Evolutionary conservation across 2,797 vertebrate genomes (phyloP).

Genomic region (Cossypha caffra): DNA sequence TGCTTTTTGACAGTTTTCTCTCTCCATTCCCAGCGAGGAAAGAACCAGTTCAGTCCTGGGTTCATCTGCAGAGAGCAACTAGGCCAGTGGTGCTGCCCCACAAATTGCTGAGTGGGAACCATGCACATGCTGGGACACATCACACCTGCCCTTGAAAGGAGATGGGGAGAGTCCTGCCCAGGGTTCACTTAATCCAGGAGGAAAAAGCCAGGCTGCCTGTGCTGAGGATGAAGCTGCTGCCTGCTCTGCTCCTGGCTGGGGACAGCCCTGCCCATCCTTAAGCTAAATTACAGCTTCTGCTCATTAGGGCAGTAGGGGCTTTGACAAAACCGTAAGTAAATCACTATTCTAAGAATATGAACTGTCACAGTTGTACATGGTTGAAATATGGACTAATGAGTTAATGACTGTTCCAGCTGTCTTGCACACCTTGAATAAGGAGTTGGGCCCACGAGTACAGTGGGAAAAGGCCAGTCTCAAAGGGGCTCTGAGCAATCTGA

Average conservation of each 20-base stretch:
- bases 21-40: neutral
- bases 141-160: neutral
- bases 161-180: neutral
- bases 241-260: neutral
- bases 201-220: neutral
- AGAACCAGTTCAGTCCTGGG: neutral
- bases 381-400: neutral
- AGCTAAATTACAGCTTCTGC: neutral
- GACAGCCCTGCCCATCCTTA: neutral
- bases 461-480: neutral
- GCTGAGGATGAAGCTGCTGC: accelerated
- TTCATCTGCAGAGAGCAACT: neutral
- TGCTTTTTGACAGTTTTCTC: neutral
- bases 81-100: neutral
- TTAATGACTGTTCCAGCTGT: neutral
- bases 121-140: accelerated
- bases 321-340: neutral
- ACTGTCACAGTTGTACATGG: neutral
- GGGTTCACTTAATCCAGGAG: neutral
- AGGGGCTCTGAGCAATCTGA: neutral
- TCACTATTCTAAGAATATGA: neutral
- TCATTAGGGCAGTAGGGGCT: neutral
- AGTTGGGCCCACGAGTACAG: accelerated
- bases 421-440: neutral
- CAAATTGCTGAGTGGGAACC: neutral